Evolutionary conservation across 1,140 invertebrate genomes (phyloP), one percentile per base, ranked within the genome.

Genomic region (roundworm (Caenorhabditis elegans)): DNA sequence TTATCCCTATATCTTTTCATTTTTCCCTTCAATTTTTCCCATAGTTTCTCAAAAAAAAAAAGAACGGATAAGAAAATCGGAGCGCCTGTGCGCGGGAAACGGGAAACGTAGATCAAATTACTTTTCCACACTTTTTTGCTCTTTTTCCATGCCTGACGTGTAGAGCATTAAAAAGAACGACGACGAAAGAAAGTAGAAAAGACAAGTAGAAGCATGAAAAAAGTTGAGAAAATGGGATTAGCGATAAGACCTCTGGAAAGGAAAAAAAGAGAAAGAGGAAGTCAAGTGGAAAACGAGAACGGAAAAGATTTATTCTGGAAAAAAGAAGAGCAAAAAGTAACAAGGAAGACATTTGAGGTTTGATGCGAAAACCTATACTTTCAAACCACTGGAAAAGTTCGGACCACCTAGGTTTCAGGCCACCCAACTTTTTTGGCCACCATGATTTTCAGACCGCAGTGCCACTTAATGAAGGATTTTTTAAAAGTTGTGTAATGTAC

Each of bases 171-270:
- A 24, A 4, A 17, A 15, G n/a, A 60, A 34, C 8, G 47, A 8
- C n/a, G n/a, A 19, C 17, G 13, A 28, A 22, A 31, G 26, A 15
- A 34, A 28, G 34, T 13, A 60, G 19, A 34, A 60, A 15, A 31
- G n/a, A n/a, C n/a, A n/a, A n/a, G n/a, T n/a, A n/a, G n/a, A n/a
- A n/a, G n/a, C n/a, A n/a, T n/a, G 15, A 8, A 55, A 34, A 60
- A 60, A 34, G 53, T 31, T 60, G 49, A 60, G 53, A 17, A 60
- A 60, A 60, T 60, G 28, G 53, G 53, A 60, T 60, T 60, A 34
- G 53, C 26, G 28, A 60, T 60, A 60, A 60, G 53, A 60, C 53
- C 53, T 5, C n/a, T n/a, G n/a, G n/a, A n/a, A n/a, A n/a, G n/a
- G n/a, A n/a, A n/a, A n/a, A n/a, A 31, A 13, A 3, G 28, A 60